Evolutionary conservation across 2,797 vertebrate species (phyloP).

Genomic region (Hyperoplus immaculatus): DNA sequence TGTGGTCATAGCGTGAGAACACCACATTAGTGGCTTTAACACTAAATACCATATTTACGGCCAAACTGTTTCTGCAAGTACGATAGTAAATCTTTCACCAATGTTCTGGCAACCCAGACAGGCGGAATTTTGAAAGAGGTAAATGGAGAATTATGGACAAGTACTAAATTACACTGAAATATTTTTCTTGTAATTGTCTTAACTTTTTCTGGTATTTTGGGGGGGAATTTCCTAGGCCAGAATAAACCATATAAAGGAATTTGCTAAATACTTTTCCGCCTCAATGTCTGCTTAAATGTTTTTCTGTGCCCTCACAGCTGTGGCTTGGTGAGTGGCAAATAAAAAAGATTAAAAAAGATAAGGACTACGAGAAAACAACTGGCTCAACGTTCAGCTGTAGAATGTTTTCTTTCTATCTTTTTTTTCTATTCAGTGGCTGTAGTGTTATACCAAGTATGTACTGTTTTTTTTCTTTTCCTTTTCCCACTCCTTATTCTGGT

Average conservation of each 20-base stretch:
- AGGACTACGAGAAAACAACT: slow-evolving; percentile 53
- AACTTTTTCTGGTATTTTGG: slow-evolving; percentile 46
- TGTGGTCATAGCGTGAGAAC: slow-evolving; percentile 29
- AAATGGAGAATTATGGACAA: slow-evolving; percentile 44
- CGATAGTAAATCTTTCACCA: background rate
- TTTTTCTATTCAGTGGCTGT: slow-evolving; percentile 57
- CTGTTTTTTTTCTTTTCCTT: slow-evolving; percentile 39
- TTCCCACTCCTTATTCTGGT: slow-evolving; percentile 63
- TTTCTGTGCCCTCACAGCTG: slow-evolving; percentile 42
- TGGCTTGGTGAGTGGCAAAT: slow-evolving; percentile 36
- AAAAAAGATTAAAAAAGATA: slow-evolving; percentile 30
- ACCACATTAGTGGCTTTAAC: slow-evolving; percentile 23
- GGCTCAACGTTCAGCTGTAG: slow-evolving; percentile 67
- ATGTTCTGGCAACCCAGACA: background rate
- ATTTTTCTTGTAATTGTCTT: slow-evolving; percentile 45
- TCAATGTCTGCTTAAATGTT: slow-evolving; percentile 53
- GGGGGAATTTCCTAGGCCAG: slow-evolving; percentile 51
- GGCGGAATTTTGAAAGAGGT: slow-evolving; percentile 3
- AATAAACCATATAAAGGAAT: slow-evolving; percentile 60
- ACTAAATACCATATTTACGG: slow-evolving; percentile 30
- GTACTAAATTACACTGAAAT: slow-evolving; percentile 40
- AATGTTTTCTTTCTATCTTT: slow-evolving; percentile 46
- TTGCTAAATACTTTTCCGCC: slow-evolving; percentile 53
- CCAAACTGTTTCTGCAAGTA: slow-evolving; percentile 37
- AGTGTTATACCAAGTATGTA: slow-evolving; percentile 71